A percentile compares a stretch with the other conserved stretches of the same genome.
These are phyloP conservation scores for Acrocephalus kingi DNA, from an alignment of 2,113 vertebrate genomes.

Conservation along the genomic window DNA sequence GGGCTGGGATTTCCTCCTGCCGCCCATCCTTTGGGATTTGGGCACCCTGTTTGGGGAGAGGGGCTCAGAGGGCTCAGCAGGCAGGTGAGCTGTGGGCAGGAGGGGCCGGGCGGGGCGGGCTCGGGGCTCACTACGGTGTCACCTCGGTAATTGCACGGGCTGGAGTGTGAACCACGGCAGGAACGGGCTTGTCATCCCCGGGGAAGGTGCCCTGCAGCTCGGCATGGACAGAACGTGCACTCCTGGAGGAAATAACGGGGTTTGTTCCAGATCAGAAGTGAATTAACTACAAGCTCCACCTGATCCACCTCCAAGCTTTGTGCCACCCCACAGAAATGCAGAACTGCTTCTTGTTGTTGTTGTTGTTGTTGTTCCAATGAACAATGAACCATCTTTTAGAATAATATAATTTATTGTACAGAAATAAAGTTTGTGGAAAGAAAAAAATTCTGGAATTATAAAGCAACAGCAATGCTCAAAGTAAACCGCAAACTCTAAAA, in stretches of 20 bases:
- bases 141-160: neutral
- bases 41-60: neutral
- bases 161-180: neutral
- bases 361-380: too few species aligned
- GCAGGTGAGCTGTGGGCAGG: fast-evolving
- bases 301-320: neutral
- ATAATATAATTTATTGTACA: too few species aligned
- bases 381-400: too few species aligned
- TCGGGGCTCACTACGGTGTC: neutral
- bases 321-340: neutral
- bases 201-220: neutral
- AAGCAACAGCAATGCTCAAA: too few species aligned
- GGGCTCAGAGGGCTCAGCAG: neutral
- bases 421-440: too few species aligned
- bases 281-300: fast-evolving
- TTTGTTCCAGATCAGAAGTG: neutral
- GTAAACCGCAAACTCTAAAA: too few species aligned
- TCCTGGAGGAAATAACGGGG: neutral
- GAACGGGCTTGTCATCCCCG: neutral
- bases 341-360: neutral
- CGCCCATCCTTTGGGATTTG: neutral
- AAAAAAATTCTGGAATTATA: too few species aligned
- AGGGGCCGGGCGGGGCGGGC: neutral
- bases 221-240: fast-evolving
- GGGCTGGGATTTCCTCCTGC: neutral